Conservation (phyloP, 2,888 invertebrate genomes). For the Cantharis flavilabris region DNA sequence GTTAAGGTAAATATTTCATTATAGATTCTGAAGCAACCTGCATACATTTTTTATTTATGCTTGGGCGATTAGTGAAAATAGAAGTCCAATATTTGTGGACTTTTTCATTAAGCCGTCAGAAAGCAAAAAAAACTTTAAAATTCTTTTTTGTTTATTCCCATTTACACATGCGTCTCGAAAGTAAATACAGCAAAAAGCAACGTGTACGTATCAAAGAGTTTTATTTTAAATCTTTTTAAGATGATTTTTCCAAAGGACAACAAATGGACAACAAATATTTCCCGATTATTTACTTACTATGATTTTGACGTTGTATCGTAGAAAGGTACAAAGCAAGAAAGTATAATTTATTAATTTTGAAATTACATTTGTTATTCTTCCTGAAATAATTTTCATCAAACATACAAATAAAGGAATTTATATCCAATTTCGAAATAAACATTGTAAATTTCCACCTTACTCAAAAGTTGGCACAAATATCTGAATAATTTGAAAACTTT, state of each 20-base stretch:
- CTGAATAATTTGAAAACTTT: background rate
- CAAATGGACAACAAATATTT: background rate
- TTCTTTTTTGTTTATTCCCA: background rate
- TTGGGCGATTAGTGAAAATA: background rate
- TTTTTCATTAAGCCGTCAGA: background rate
- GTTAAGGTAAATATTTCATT: too few relatives aligned
- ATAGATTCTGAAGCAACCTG: background rate
- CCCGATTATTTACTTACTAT: background rate
- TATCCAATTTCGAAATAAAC: background rate
- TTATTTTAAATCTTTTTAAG: background rate
- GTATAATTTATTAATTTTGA: background rate
- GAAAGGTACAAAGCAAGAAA: background rate
- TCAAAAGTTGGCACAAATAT: background rate
- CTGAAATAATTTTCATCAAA: background rate
- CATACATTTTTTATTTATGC: background rate
- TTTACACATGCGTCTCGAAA: background rate
- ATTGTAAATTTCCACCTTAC: background rate
- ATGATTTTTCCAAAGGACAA: background rate
- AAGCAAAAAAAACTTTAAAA: background rate
- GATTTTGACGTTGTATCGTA: background rate
- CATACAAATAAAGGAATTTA: background rate
- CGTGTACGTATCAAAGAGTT: background rate
- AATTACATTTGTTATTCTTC: too few relatives aligned
- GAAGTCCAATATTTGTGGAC: background rate
- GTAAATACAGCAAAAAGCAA: background rate